A percentile compares a stretch with the other conserved stretches of the same genome.
Evolutionary conservation across 2,888 invertebrate species (phyloP).

Genomic region (Drosophila anceps): DNA sequence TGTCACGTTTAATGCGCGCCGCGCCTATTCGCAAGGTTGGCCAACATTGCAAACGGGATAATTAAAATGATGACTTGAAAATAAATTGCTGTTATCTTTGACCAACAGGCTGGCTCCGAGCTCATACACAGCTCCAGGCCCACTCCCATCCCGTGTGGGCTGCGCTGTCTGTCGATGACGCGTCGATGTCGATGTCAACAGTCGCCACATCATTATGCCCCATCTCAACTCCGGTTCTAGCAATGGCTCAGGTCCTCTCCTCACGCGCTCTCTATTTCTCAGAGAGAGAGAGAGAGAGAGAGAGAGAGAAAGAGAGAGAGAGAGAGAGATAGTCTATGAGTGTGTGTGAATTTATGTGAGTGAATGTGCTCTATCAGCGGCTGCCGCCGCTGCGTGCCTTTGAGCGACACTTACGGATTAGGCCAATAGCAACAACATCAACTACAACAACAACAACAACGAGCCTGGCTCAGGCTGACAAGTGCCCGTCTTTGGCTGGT

Average conservation of each 20-base stretch:
- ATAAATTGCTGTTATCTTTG: conserved; percentile 84
- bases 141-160: background rate
- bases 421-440: conserved; percentile 58
- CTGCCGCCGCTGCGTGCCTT: conserved; percentile 74
- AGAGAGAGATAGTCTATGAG: too few relatives aligned
- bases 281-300: background rate
- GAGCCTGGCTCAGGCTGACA: conserved; percentile 51
- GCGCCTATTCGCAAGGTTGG: conserved; percentile 71
- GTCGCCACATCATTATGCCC: conserved; percentile 67
- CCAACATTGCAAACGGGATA: conserved; percentile 80
- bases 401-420: conserved; percentile 81
- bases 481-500: conserved; percentile 63
- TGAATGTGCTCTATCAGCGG: conserved; percentile 77
- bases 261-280: background rate
- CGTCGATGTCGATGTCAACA: conserved; percentile 69
- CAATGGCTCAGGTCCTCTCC: conserved; percentile 21
- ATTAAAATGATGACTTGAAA: conserved; percentile 85
- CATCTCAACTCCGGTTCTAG: conserved; percentile 27
- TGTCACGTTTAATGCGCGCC: conserved; percentile 75
- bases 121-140: conserved; percentile 1
- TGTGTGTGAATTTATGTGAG: conserved; percentile 25
- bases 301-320: background rate
- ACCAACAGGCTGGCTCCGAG: conserved; percentile 78
- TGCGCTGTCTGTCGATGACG: conserved; percentile 67
- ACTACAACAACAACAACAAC: conserved; percentile 29